These are phyloP conservation scores for Stictocephala bisonia DNA, from an alignment of 2,888 invertebrate species.

Conservation along the genomic window DNA sequence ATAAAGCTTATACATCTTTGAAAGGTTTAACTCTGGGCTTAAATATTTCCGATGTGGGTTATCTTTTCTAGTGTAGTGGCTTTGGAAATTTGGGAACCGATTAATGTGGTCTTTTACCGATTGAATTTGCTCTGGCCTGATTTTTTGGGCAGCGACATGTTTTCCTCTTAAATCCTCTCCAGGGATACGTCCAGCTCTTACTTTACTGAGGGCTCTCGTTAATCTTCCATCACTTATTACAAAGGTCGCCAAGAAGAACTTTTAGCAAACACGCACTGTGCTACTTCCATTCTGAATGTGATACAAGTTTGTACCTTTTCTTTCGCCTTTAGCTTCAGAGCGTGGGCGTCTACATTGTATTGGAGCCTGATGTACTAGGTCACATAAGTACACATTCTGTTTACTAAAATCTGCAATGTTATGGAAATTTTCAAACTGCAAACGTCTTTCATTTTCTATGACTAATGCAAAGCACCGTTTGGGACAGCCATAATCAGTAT, in stretches of 20 bases:
- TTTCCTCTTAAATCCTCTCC: slow-evolving; percentile 46
- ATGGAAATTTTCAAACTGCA: slow-evolving; percentile 35
- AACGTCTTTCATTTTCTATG: slow-evolving; percentile 36
- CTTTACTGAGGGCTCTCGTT: slow-evolving; percentile 41
- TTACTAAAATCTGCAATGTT: slow-evolving; percentile 43
- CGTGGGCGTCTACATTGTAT: slow-evolving; percentile 30
- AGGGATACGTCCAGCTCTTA: slow-evolving; percentile 28
- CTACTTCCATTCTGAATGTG: slow-evolving; percentile 34
- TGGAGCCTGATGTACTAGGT: slow-evolving; percentile 37
- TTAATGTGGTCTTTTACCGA: slow-evolving; percentile 44
- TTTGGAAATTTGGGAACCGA: slow-evolving; percentile 34
- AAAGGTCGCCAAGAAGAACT: slow-evolving; percentile 40
- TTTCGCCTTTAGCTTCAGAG: slow-evolving; percentile 15
- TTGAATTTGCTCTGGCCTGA: slow-evolving; percentile 37
- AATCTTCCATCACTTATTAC: slow-evolving; percentile 43
- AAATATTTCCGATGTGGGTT: slow-evolving; percentile 42
- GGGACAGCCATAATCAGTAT: slow-evolving; percentile 43
- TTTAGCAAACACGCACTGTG: slow-evolving; percentile 42
- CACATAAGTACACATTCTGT: slow-evolving; percentile 45
- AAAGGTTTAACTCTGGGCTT: slow-evolving; percentile 38
- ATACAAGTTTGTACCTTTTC: slow-evolving; percentile 40
- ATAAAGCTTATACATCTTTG: slow-evolving; percentile 42
- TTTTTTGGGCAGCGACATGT: slow-evolving; percentile 43
- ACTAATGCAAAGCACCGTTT: slow-evolving; percentile 28
- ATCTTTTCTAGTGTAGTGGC: slow-evolving; percentile 41